Conservation (phyloP, 1,140 invertebrate species). For the Ylistrum balloti region DNA sequence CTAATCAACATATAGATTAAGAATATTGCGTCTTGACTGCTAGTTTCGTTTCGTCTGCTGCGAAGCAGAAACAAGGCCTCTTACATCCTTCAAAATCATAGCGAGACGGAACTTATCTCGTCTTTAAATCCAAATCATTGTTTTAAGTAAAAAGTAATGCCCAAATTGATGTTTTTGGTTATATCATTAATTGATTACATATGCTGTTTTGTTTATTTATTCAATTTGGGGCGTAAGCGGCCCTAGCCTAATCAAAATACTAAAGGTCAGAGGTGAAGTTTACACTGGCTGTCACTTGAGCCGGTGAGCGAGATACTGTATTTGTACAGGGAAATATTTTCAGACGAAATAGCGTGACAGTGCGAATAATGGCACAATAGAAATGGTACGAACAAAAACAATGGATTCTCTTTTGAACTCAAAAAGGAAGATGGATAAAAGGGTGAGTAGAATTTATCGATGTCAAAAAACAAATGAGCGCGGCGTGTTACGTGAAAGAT, state of each 20-base stretch:
- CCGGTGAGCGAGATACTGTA: conserved; percentile 14
- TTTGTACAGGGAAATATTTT: neutral
- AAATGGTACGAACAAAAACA: conserved; percentile 39
- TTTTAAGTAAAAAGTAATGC: too few species aligned
- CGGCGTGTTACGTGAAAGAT: conserved; percentile 3
- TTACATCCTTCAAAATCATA: too few species aligned
- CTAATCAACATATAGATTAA: too few species aligned
- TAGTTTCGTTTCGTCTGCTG: too few species aligned
- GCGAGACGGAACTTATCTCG: too few species aligned
- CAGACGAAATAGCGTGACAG: conserved; percentile 1
- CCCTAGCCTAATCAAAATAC: conserved; percentile 19
- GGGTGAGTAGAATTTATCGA: conserved; percentile 5
- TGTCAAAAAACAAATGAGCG: neutral
- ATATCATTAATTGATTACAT: too few species aligned
- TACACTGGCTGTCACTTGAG: conserved; percentile 24
- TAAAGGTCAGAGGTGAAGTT: neutral
- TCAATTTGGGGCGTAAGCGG: neutral
- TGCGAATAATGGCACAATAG: neutral
- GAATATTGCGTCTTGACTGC: too few species aligned
- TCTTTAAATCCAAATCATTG: too few species aligned
- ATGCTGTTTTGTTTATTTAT: neutral
- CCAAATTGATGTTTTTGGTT: too few species aligned
- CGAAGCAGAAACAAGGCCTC: too few species aligned
- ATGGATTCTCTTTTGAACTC: conserved; percentile 13
- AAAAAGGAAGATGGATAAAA: conserved; percentile 14